These are phyloP conservation scores for Bruchidius siliquastri DNA, from an alignment of 2,888 invertebrate species.

Conservation along the genomic window DNA sequence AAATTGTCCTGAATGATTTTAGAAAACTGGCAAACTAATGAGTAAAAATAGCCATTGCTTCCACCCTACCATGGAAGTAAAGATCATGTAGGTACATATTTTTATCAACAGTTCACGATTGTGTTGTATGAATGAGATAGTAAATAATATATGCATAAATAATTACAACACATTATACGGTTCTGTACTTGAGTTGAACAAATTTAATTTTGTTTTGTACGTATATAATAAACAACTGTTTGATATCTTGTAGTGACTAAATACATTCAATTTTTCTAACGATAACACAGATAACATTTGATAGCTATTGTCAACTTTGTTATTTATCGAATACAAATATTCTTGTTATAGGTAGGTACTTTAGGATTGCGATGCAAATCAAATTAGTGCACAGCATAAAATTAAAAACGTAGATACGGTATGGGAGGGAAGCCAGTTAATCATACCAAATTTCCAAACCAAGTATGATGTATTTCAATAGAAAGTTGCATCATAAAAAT, in stretches of 20 bases:
- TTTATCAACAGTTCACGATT: too few relatives aligned
- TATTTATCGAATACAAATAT: neutral
- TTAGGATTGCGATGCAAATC: neutral
- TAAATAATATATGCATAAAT: neutral
- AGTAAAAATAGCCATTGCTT: too few relatives aligned
- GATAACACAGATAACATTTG: neutral
- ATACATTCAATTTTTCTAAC: neutral
- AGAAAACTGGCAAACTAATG: too few relatives aligned
- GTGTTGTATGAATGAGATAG: neutral
- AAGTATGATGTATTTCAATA: neutral
- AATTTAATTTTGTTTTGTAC: neutral
- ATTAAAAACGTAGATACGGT: neutral
- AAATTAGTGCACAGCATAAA: neutral
- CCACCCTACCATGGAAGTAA: too few relatives aligned
- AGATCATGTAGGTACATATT: too few relatives aligned
- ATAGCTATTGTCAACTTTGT: neutral
- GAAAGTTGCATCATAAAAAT: neutral
- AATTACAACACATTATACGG: neutral
- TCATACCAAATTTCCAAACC: neutral
- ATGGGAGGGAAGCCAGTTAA: neutral
- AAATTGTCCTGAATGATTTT: too few relatives aligned
- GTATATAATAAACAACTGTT: neutral
- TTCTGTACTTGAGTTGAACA: neutral
- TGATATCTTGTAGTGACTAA: neutral
- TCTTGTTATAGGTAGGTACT: too few relatives aligned